Evolutionary conservation across 2,797 vertebrate species (phyloP), one percentile per base, ranked within the genome.

Genomic region (Orientallactaga sibirica): DNA sequence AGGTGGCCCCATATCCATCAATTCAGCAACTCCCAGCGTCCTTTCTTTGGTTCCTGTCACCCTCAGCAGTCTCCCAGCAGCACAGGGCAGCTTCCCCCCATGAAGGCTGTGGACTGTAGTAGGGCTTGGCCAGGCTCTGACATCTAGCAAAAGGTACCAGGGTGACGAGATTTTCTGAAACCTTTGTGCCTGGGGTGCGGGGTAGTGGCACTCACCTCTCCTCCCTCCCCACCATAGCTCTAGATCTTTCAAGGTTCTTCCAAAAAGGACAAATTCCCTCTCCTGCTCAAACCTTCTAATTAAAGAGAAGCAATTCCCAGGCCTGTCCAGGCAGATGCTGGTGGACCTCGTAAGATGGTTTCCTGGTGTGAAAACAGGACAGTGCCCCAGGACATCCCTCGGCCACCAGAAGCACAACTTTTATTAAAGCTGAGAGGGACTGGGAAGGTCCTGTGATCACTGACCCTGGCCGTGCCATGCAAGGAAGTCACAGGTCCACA

Each of bases 281-380:
- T 62, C 48, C n/a, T 52, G 84, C 68, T 61, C 14, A 15, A 62
- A 68, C 20, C 25, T 55, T 67, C 74, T 78, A 48, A 81, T 70
- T 85, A 86, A 83, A 85, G 55, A 93, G n/a, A 37, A 90, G 55
- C 75, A 75, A 76, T 68, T 62, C 48, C 33, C 18, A 2, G 67
- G 80, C 88, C 78, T 87, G 85, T 76, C 43, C 0, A 1, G 83
- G 29, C 76, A 75, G 64, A 24, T 92, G 80, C 73, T 7, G n/a
- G 86, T 58, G 58, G 14, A n/a, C 41, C 37, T 15, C 9, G 43
- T n/a, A 61, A 62, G 37, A 81, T 55, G 43, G 25, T 10, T 90
- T 67, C 78, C 85, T 79, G 24, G 70, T 70, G 7, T 67, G n/a
- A 81, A 88, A 88, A 71, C 62, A 52, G 22, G 74, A 37, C 16